Base-by-base conservation (phyloP, 2,888 invertebrate genomes). In the Ormyrus rosae region DNA sequence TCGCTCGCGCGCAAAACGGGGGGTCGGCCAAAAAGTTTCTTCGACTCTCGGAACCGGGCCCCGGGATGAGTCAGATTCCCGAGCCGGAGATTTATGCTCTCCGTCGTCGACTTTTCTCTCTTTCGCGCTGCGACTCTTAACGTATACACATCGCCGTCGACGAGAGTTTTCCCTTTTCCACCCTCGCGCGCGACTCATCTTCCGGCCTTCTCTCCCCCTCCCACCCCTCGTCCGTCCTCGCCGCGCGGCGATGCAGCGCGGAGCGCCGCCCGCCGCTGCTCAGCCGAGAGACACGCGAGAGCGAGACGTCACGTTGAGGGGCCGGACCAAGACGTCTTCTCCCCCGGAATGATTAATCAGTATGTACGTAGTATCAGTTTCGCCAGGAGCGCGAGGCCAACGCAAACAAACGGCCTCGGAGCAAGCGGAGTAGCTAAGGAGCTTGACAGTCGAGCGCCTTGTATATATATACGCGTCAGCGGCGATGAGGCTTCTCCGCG, bases 331-430 rank as follows among this genome's bases (percentile, higher is more conserved):
- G 70, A 60, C 64, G 58, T 69, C 53, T 34, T 34, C 34, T 34
- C 34, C n/a, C 71, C 46, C 69, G 69, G 69, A 78, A 78, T 78
- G 78, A 81, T 81, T 81, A 81, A 81, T 81, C 81, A 81, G 77
- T 67, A 63, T 64, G 46, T 60, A 51, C 63, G 55, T 48, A 55
- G 60, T 80, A 80, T 80, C 80, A 80, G 81, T 81, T 81, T 64
- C 73, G 69, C 34, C 71, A 65, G 46, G 13, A 9, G 45, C 55
- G 34, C 71, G 67, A 34, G 34, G 65, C 34, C 67, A 72, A 60
- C 61, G 80, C 45, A 67, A 80, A 71, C 76, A 76, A 58, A 56
- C 63, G 64, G 46, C 56, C 34, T 34, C 58, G 50, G 50, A 11
- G n/a, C 10, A 5, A 50, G 58, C 10, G 11, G 34, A 34, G 19